Percentiles rank a stretch among this genome's conserved stretches.
These are phyloP conservation scores for Osmerus mordax DNA, from an alignment of 2,113 vertebrate genomes.

Conservation along the genomic window DNA sequence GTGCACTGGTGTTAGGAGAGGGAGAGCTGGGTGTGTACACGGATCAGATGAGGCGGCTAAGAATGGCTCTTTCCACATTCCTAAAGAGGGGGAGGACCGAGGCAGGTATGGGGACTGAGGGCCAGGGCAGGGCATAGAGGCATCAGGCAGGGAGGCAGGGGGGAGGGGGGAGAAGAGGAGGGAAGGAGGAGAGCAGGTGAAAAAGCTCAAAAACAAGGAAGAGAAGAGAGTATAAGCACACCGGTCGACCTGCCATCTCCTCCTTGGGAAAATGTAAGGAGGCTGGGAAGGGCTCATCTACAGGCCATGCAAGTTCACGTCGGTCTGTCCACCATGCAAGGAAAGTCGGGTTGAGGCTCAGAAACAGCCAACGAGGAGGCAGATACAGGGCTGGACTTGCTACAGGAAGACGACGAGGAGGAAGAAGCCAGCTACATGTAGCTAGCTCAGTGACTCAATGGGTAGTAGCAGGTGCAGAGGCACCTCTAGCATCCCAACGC, in stretches of 20 bases:
- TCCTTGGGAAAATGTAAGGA: slow-evolving; percentile 36
- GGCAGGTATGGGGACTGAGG: slow-evolving; percentile 54
- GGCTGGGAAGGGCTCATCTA: slow-evolving; percentile 15
- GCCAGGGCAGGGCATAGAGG: not conserved
- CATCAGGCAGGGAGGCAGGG: not conserved
- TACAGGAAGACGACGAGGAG: too few species aligned
- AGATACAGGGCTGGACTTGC: not conserved
- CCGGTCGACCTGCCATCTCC: not conserved
- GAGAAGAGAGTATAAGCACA: not conserved
- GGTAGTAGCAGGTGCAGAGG: not conserved
- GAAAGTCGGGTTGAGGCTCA: slow-evolving; percentile 24
- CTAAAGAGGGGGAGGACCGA: slow-evolving; percentile 44
- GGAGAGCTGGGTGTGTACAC: slow-evolving; percentile 12
- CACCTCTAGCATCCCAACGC: slow-evolving; percentile 12
- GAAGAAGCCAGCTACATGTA: too few species aligned
- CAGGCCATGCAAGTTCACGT: slow-evolving; percentile 50
- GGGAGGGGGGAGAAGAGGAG: slow-evolving; percentile 15
- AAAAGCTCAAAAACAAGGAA: slow-evolving; percentile 1
- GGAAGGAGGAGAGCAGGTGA: not conserved
- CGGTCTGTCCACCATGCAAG: slow-evolving; percentile 56
- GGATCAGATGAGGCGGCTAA: slow-evolving; percentile 6
- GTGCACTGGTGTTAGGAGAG: not conserved
- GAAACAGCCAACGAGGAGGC: slow-evolving; percentile 30
- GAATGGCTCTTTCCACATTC: slow-evolving; percentile 66
- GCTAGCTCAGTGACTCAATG: not conserved